Base-by-base conservation (phyloP, 1,140 invertebrate species). In the Chironomus striatipennis region DNA sequence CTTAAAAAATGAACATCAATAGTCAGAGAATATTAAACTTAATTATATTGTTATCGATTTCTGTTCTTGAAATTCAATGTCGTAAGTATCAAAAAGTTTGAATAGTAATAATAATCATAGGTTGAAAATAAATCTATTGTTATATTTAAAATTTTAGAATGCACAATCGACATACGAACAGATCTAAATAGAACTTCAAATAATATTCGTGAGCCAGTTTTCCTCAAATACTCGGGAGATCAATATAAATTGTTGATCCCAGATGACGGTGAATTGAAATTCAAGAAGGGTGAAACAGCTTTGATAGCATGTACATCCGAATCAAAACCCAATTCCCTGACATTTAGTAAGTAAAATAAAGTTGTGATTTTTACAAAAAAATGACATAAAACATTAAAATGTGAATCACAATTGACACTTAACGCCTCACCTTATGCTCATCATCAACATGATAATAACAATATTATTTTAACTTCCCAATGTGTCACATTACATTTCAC, bases 81-180 rank as follows among this genome's bases (percentile, higher is more conserved):
- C 47, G 47, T 57, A 57, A 57, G 47, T 57, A 34, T 47, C n/a
- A 57, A n/a, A 57, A n/a, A n/a, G 47, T 47, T 47, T 12, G 8
- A 47, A 15, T 9, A 47, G n/a, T n/a, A n/a, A n/a, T n/a, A n/a
- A n/a, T n/a, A n/a, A 5, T 4, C n/a, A n/a, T n/a, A n/a, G n/a
- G 9, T 5, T 47, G 43, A 47, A 15, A 47, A 8, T 1, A 9
- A 47, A 4, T 47, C 9, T 12, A 4, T 47, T 47, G 15, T 12
- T 47, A 12, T 47, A 47, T 43, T 43, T 10, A 47, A 47, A 47
- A 57, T 57, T 57, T 57, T 57, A 57, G 47, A 70, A 70, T 70
- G 65, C 18, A 70, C 9, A 21, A 70, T 70, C 18, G 65, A 70
- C 20, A 21, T 70, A 18, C 4, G 65, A 21, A 70, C 65, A 18